These are phyloP conservation scores for Natator depressus DNA, from an alignment of 2,113 vertebrate genomes.

Conservation along the genomic window DNA sequence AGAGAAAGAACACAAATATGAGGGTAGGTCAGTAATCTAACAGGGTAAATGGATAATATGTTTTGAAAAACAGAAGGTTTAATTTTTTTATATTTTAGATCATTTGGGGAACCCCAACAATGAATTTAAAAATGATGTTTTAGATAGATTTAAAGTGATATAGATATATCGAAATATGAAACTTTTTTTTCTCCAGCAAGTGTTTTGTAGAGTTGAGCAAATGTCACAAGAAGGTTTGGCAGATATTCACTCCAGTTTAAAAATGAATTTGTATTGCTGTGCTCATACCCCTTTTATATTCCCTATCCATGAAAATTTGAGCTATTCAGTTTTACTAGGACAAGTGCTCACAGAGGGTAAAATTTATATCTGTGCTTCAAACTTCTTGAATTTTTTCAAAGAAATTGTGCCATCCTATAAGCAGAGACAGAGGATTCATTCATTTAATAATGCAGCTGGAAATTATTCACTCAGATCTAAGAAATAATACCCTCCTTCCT, in stretches of 20 bases:
- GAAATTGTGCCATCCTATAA: neutral
- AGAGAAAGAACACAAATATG: neutral
- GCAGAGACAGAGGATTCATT: neutral
- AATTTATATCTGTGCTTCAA: neutral
- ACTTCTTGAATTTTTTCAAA: neutral
- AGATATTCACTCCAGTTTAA: conserved; percentile 23
- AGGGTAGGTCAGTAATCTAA: neutral
- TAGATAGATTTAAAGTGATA: neutral
- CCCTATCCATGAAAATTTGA: neutral
- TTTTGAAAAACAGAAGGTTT: neutral
- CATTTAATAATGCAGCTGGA: neutral
- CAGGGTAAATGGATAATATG: neutral
- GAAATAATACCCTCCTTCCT: neutral
- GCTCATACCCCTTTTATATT: neutral
- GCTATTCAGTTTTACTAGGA: conserved; percentile 37
- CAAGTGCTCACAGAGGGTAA: neutral
- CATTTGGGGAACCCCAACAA: neutral
- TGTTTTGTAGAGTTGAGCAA: conserved; percentile 9
- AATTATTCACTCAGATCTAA: neutral
- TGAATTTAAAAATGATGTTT: neutral
- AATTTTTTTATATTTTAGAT: neutral
- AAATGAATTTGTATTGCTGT: neutral
- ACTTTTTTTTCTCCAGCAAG: conserved; percentile 1
- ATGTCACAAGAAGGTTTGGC: conserved; percentile 2
- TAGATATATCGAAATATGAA: neutral